phyloP scores from a whole-genome alignment of 1,140 invertebrate genomes.

The Nixonia krombeini region DNA sequence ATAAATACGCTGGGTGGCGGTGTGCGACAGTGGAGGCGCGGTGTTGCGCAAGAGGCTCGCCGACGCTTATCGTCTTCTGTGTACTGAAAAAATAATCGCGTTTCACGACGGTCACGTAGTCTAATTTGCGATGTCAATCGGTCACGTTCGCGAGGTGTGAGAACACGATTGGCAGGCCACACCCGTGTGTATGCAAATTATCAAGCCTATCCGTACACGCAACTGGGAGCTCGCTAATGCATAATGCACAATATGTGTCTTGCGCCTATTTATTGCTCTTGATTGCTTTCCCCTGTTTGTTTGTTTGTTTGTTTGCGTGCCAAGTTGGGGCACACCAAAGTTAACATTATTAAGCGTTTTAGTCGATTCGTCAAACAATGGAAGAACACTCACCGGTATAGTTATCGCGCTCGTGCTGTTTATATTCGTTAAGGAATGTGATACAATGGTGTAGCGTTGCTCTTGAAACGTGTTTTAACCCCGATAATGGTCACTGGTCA shows the following conservation, averaged over 20 bases:
- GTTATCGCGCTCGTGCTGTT: no score
- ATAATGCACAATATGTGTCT: conserved; percentile 39
- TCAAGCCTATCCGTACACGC: conserved; percentile 8
- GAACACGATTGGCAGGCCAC: conserved; percentile 31
- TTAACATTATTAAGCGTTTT: conserved; percentile 13
- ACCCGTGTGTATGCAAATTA: conserved; percentile 33
- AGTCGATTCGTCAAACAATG: conserved; percentile 7
- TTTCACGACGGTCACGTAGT: conserved; percentile 28
- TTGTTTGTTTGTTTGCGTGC: conserved; percentile 29
- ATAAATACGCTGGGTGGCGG: no score
- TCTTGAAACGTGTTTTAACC: no score
- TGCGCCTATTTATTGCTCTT: conserved; percentile 28
- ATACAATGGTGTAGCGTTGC: no score
- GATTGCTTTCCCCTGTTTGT: conserved; percentile 35
- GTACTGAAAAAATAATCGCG: conserved; percentile 6
- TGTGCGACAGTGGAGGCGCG: no score
- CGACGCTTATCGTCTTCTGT: no score
- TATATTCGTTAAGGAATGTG: no score
- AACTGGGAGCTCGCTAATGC: conserved; percentile 17
- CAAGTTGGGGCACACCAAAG: conserved; percentile 16
- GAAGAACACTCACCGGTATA: no score
- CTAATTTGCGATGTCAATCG: conserved; percentile 36
- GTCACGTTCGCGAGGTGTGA: conserved; percentile 34
- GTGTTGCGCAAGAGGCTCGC: no score
- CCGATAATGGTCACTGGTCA: no score